These are phyloP conservation scores for Sigmodon hispidus DNA, from an alignment of 2,113 vertebrate genomes.

Conservation along the genomic window DNA sequence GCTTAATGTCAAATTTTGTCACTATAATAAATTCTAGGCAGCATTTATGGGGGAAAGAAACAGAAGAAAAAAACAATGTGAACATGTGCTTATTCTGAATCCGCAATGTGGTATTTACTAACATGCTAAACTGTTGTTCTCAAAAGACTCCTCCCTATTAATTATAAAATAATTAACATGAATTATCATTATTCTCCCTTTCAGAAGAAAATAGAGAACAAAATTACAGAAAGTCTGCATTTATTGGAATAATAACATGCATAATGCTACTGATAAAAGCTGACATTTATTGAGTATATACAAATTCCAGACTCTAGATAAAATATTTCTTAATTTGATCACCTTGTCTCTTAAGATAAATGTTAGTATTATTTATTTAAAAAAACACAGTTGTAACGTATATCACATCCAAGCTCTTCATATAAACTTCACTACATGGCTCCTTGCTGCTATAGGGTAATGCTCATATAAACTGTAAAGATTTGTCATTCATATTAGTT, in stretches of 20 bases:
- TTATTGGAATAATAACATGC: constrained; percentile 1
- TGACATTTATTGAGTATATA: neutral
- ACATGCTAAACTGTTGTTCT: constrained; percentile 17
- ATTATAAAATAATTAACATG: constrained; percentile 16
- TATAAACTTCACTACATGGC: neutral
- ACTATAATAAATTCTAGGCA: neutral
- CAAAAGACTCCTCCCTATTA: neutral
- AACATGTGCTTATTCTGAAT: neutral
- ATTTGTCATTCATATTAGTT: too few relatives aligned
- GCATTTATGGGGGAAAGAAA: neutral
- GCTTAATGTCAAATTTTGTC: neutral
- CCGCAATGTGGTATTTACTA: neutral
- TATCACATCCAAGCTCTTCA: neutral
- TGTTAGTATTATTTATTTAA: neutral
- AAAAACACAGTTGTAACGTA: constrained; percentile 21
- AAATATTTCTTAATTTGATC: constrained; percentile 3
- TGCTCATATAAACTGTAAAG: too few relatives aligned
- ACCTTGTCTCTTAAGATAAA: neutral
- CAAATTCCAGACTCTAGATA: neutral
- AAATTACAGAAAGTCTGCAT: neutral
- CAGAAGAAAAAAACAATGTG: neutral
- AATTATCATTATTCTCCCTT: constrained; percentile 13
- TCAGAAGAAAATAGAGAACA: neutral
- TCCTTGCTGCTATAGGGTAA: too few relatives aligned
- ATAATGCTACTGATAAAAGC: constrained; percentile 16